Evolutionary conservation across 92 coral and sea anemone species (phyloP), one percentile per base, ranked within the genome.

Genomic region (Ricordea florida): DNA sequence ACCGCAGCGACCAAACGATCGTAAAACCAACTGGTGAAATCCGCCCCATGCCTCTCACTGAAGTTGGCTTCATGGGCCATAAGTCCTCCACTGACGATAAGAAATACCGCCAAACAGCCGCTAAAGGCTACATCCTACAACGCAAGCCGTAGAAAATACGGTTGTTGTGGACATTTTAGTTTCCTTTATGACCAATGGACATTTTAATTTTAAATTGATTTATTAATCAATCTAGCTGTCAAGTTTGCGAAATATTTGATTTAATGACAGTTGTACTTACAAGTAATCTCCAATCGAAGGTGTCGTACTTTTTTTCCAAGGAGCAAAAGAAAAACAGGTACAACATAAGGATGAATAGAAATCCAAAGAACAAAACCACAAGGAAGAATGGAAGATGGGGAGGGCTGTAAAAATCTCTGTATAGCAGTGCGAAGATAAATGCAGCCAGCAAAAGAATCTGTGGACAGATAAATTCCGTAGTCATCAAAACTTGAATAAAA

Each of bases 381-480:
- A 69, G 55, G 52, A 69, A 69, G 76, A 51, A 69, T 1, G 76
- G 76, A 13, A 69, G 64, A 27, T 69, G 53, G 13, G 76, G 76
- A 0, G 76, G 76, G 41, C 76, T 69, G 53, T 69, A 69, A 27
- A 69, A 69, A 2, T 26, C 15, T 7, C 51, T 27, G 20, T 69
- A 69, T 38, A 69, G 51, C 48, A 51, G 76, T 3, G 49, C 76
- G 15, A 69, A 36, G 17, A 69, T 36, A 40, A 69, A 69, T 0
- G 76, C 62, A 7, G 21, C 14, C 20, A 69, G n/a, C 29, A 69
- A 52, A 13, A 69, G 13, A n/a, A 69, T 10, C 76, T 69, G 49
- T 8, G 28, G 38, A 69, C 23, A 50, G 49, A 68, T 22, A 27
- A 16, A 28, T 47, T 3, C n/a, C n/a, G n/a, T n/a, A n/a, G n/a